Evolutionary conservation across 64 coral and sea anemone genomes (phyloP).

Genomic region (Pachyseris speciosa): DNA sequence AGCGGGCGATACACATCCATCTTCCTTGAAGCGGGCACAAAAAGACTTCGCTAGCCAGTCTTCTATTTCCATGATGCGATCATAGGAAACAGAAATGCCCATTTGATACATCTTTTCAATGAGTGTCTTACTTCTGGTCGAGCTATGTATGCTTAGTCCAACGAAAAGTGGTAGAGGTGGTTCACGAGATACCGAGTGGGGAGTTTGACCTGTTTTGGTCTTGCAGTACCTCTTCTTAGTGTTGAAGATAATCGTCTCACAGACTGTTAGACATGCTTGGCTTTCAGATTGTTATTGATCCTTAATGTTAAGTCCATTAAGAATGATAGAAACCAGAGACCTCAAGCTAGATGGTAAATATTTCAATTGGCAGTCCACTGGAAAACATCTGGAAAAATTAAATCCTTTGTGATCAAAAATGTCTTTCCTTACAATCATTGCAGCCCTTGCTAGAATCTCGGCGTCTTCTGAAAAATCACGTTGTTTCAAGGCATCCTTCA

Average conservation of each 20-base stretch:
- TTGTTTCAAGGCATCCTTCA: too few relatives aligned
- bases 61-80: conserved; percentile 66
- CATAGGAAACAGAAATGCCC: conserved; percentile 59
- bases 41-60: conserved; percentile 10
- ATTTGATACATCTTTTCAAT: conserved; percentile 70
- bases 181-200: conserved; percentile 7
- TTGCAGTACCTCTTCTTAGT: conserved; percentile 27
- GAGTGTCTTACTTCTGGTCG: conserved; percentile 48
- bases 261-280: conserved; percentile 59
- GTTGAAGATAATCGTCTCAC: conserved; percentile 71
- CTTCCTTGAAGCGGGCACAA: conserved; percentile 5
- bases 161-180: conserved; percentile 69
- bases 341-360: conserved; percentile 53
- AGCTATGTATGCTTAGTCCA: conserved; percentile 25
- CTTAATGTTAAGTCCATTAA: conserved; percentile 49
- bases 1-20: conserved; percentile 60
- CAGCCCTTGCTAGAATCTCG: conserved; percentile 59
- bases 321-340: conserved; percentile 63
- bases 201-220: conserved; percentile 51
- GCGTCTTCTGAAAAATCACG: too few relatives aligned
- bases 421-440: conserved; percentile 68
- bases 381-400: conserved; percentile 59
- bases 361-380: conserved; percentile 24
- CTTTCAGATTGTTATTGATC: background rate
- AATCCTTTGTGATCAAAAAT: conserved; percentile 58